phyloP scores from a whole-genome alignment of 2,113 vertebrate genomes.

The Piprites chloris region DNA sequence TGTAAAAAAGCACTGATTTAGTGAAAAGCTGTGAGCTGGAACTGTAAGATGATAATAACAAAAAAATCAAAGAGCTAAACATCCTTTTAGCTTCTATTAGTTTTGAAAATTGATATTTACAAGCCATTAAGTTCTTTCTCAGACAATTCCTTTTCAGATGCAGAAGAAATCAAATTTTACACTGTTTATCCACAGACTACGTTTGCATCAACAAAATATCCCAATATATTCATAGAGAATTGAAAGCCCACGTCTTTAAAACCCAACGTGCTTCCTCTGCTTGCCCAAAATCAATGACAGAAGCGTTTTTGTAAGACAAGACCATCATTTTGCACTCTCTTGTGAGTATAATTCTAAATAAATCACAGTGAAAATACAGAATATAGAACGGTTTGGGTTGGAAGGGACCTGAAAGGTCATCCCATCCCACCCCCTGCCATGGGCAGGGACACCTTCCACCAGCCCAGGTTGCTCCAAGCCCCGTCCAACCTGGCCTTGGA shows the following conservation, averaged over 20 bases:
- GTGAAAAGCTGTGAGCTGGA: conserved; percentile 14
- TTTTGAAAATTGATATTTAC: background rate
- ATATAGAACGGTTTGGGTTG: background rate
- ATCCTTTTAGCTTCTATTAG: background rate
- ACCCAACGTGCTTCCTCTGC: background rate
- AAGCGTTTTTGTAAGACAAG: background rate
- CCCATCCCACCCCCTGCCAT: background rate
- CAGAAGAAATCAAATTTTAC: background rate
- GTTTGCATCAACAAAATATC: background rate
- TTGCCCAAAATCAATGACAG: background rate
- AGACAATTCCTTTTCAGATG: background rate
- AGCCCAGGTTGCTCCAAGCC: background rate
- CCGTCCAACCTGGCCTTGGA: background rate
- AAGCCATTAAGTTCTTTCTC: background rate
- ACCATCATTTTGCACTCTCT: background rate
- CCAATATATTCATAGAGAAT: background rate
- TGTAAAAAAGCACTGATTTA: background rate
- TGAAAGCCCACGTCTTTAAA: background rate
- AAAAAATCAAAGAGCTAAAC: background rate
- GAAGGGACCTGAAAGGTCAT: background rate
- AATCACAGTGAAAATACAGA: accelerated
- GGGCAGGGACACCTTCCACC: background rate
- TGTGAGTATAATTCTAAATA: background rate
- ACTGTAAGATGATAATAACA: background rate
- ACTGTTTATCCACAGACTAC: background rate